Base-by-base conservation (phyloP, 2,888 invertebrate genomes). In the Galerucella nymphaeae region DNA sequence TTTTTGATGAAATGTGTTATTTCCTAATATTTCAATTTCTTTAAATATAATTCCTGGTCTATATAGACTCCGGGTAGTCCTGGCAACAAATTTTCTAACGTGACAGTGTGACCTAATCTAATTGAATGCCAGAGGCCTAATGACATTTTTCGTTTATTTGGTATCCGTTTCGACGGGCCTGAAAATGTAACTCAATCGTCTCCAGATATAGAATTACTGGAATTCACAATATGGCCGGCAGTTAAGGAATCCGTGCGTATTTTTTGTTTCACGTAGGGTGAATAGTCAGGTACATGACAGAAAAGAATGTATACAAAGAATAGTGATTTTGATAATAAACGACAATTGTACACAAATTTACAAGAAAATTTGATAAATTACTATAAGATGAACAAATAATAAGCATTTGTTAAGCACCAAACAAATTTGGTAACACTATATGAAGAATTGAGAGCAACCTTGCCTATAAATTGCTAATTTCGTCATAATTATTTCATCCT, bases 61-160 rank as follows among this genome's bases (percentile, higher is more conserved):
- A 62, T 62, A 62, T 41, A 38, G 16, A 13, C 42, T 55, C 2
- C 18, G 50, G 61, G 70, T 75, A 73, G 71, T 71, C 73, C 62
- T 69, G 75, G 81, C 80, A 82, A 84, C 82, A 84, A 83, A 83
- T 83, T 83, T 80, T 80, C 75, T 81, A 80, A 79, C 78, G 80
- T 79, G 82, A 81, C 80, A 80, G 79, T 75, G 77, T 79, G 80
- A 78, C 81, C 82, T 84, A 85, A 85, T 84, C 83, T 84, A 85
- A 85, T 85, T 83, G 84, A 83, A 84, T 79, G 83, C 81, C 82
- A 73, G 66, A 77, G 81, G 82, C 79, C 82, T 84, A 85, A 85
- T 84, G 84, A 84, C 84, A 84, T 85, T 84, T 84, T 85, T 84
- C 84, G 84, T 84, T 83, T 85, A 84, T 84, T 83, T 82, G 83